Evolutionary conservation across 2,888 invertebrate species (phyloP), one percentile per base, ranked within the genome.

Genomic region (Agrilus mali): DNA sequence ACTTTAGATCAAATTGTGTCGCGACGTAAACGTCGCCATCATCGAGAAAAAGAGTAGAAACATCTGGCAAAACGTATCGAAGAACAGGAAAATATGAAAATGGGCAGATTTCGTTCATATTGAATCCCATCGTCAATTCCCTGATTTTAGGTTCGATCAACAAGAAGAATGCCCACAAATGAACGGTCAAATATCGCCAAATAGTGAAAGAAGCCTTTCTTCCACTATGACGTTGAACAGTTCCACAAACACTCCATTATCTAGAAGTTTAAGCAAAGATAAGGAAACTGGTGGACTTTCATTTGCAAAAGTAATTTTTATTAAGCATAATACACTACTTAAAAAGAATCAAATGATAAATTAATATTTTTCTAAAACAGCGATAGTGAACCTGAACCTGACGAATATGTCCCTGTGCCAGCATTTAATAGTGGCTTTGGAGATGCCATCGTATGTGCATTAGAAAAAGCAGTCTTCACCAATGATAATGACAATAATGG

Each of bases 51-150:
- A 8, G 86, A 88, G 13, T 94, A 94, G 60, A 77, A 77, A 17
- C 79, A 80, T 31, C 76, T 86, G 3, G 89, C 90, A 59, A 81
- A 80, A 49, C 77, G 80, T n/a, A 82, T 82, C 48, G 78, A 74
- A 42, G 78, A 76, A 49, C 77, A 82, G 51, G 82, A 85, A 66
- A 74, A 86, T 65, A 71, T 78, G 58, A 68, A 73, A 61, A 73
- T 86, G 78, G 80, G 87, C 55, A 68, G 78, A 69, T 67, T 78
- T 62, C 63, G 78, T 42, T 59, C 78, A 81, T 54, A 72, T 87
- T 43, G 78, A 82, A 56, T 78, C 65, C n/a, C 69, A 61, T 56
- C 70, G 62, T 62, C 79, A 77, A 65, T 82, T 72, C 63, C 75
- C 69, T 51, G 69, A 68, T 50, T 70, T 66, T 51, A 35, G 36